Evolutionary conservation across 2,113 vertebrate genomes (phyloP).

Genomic region (Atlantisia rogersi): DNA sequence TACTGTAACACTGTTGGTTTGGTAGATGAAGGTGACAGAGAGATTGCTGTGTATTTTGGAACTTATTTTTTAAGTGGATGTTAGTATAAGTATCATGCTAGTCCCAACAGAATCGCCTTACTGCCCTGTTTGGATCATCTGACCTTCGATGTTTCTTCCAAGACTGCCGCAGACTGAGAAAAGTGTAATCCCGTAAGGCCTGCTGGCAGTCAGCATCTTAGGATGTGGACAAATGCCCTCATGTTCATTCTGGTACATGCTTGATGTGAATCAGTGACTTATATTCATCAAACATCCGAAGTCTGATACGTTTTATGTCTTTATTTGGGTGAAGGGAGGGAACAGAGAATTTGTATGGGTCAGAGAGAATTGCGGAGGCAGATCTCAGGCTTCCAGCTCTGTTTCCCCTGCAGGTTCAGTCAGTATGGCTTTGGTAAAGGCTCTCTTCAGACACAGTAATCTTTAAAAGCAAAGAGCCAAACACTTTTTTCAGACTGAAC

Average conservation of each 20-base stretch:
- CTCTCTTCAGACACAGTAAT: not conserved
- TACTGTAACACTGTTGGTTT: not conserved
- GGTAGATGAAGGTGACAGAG: not conserved
- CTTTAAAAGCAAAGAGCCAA: not conserved
- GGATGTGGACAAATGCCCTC: not conserved
- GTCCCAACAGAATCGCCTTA: not conserved
- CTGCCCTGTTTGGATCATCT: not conserved
- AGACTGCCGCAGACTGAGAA: not conserved
- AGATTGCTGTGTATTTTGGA: not conserved
- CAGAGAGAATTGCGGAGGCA: not conserved
- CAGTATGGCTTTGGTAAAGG: not conserved
- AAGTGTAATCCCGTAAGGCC: not conserved
- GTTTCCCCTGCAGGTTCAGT: not conserved
- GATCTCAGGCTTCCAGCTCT: not conserved
- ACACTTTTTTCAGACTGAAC: not conserved
- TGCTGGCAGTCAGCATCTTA: not conserved
- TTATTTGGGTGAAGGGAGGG: not conserved
- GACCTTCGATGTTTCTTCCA: not conserved
- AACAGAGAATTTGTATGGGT: not conserved
- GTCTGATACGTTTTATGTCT: not conserved
- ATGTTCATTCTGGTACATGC: not conserved
- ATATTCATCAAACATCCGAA: not conserved
- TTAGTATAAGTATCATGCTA: not conserved
- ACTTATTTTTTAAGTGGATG: not conserved
- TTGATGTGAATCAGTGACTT: not conserved